Base-by-base conservation (phyloP, 2,113 vertebrate species). In the Barbus barbus region DNA sequence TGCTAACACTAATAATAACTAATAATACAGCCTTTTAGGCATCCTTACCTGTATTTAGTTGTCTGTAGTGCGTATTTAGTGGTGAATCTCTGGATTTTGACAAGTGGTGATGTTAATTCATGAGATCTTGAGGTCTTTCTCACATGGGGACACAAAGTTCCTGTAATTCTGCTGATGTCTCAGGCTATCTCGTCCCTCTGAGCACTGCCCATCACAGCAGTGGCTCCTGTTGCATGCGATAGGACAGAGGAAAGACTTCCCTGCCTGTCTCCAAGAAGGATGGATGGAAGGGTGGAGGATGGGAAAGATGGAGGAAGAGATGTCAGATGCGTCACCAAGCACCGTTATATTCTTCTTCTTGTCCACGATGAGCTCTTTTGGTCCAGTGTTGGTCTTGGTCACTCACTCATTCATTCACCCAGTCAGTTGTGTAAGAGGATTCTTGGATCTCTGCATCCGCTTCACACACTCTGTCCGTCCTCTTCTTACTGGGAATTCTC, bases 271-370 rank as follows among this genome's bases (percentile, higher is more conserved):
- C 58, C n/a, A 5, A 69, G 46, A 81, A 36, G 31, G 65, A 81
- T 69, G 26, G 79, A 69, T 33, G 63, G 46, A 48, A 13, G 63
- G 44, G 63, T 71, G 79, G 65, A 71, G 63, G 46, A 69, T 22
- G 63, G 69, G 86, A 90, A 94, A 93, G 93, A 94, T 94, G 93
- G 93, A 92, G 91, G 91, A 53, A 5, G 73, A 89, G 82, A 89
- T 73, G 87, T 88, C 86, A 67, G 56, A 91, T 87, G 88, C 88
- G 92, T 92, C 91, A 91, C 65, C 72, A 89, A 71, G 79, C 83
- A 80, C 61, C 0, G 18, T 58, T 69, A 33, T 41, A 3, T 53
- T 78, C 67, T 82, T 76, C 24, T 81, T 71, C 46, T 71, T 63
- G 5, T 28, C 28, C 44, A 31, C 61, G 78, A 12, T 26, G 41